Base-by-base conservation (phyloP, 2,113 vertebrate genomes). In the Fregata magnificens region DNA sequence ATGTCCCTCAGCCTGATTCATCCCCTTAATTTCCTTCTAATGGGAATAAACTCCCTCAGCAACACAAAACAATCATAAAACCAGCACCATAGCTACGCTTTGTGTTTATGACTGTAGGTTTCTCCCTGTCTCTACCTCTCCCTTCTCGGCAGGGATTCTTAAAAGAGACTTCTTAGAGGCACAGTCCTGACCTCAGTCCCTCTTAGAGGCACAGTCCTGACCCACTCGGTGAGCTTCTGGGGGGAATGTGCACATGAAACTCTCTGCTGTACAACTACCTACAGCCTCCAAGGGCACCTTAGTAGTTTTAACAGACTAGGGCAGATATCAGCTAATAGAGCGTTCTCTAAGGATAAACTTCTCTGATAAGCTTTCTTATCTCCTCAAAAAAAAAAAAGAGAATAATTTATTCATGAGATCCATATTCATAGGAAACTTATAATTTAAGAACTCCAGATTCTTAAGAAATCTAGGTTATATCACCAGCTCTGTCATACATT, bases 31-130 rank as follows among this genome's bases (percentile, higher is more conserved):
- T 84, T 79, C 34, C 44, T 72, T 55, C 34, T 59, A 65, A 69
- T 4, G 8, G 29, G 15, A 71, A 86, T 67, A 69, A 79, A 76
- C 15, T 69, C 26, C 44, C 8, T 84, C 59, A 47, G 32, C 59
- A 67, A 72, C 6, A 53, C 3, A 72, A 82, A 86, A 7, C 7
- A 71, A 16, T 38, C 18, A 45, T 11, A 71, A 69, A 78, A 67
- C 3, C n/a, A 70, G 5, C 32, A 40, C 13, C 0, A 0, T 14
- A 78, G 8, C 16, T 82, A 8, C 0, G 1, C 6, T 40, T 40
- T 65, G 2, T 44, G 9, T 67, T 84, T 88, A 12, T 19, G 82
- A 56, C 21, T 31, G 4, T 9, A n/a, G 16, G 8, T 67, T 15
- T 77, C 22, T 70, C 34, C 44, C 18, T 65, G 21, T 53, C 0